A percentile compares a stretch with the other conserved stretches of the same genome.
These are phyloP conservation scores for Nymphicus hollandicus DNA, from an alignment of 2,113 vertebrate species.

Conservation along the genomic window DNA sequence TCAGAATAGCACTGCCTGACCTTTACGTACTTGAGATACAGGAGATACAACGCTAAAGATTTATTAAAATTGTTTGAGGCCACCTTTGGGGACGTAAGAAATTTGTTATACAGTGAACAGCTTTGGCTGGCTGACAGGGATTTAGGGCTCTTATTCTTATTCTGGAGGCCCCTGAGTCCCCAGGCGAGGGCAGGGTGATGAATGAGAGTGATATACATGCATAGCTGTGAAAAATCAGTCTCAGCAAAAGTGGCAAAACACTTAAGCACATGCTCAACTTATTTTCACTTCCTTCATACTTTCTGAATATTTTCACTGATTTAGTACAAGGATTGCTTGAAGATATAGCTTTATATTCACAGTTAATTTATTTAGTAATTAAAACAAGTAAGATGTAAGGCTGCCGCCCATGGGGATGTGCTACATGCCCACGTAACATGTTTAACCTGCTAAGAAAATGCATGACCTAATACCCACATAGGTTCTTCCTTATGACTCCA, in stretches of 20 bases:
- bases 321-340: background rate
- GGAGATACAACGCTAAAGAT: background rate
- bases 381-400: background rate
- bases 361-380: conserved; percentile 23
- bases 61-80: conserved; percentile 48
- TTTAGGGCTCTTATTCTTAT: conserved; percentile 24
- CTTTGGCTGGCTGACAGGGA: conserved; percentile 7
- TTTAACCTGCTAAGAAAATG: background rate
- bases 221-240: background rate
- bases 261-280: background rate
- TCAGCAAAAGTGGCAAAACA: background rate
- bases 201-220: background rate
- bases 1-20: background rate
- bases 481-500: background rate
- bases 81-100: background rate
- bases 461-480: background rate
- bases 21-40: background rate
- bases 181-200: background rate
- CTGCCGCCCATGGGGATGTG: background rate
- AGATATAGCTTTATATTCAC: background rate
- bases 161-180: background rate
- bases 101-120: background rate
- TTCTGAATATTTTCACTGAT: background rate
- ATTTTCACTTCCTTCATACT: background rate
- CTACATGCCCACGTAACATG: background rate